These are phyloP conservation scores for Lethenteron camtschaticum DNA, from an alignment of 2,113 vertebrate genomes.

Conservation along the genomic window DNA sequence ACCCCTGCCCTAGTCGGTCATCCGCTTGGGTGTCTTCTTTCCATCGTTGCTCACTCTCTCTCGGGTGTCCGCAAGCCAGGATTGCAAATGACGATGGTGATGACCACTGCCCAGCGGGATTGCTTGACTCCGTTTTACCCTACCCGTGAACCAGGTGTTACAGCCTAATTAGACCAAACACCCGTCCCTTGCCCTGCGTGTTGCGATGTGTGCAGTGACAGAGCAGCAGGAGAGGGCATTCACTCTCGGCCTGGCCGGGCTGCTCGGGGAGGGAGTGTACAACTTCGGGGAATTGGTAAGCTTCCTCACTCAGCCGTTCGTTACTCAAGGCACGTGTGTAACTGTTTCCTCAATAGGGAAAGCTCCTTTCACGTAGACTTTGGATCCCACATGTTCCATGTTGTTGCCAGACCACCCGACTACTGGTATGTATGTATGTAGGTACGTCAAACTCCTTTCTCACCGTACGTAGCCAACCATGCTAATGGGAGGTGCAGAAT, in stretches of 20 bases:
- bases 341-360: too few relatives aligned
- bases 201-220: constrained; percentile 27
- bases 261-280: constrained; percentile 83
- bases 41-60: background rate
- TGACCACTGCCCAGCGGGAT: background rate
- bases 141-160: background rate
- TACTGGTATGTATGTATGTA: too few relatives aligned
- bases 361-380: too few relatives aligned
- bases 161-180: too few relatives aligned
- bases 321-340: too few relatives aligned
- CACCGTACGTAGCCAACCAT: too few relatives aligned
- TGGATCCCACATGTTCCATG: too few relatives aligned
- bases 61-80: background rate
- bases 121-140: background rate
- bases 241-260: constrained; percentile 67
- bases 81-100: background rate
- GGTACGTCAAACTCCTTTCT: too few relatives aligned
- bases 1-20: too few relatives aligned
- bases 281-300: constrained; percentile 88
- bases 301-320: background rate
- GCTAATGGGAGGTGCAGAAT: too few relatives aligned
- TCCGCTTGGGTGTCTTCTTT: background rate
- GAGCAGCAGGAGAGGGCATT: constrained; percentile 93
- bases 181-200: background rate
- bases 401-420: too few relatives aligned